Base-by-base conservation (phyloP, 2,888 invertebrate species). In the Notocelia uddmanniana region DNA sequence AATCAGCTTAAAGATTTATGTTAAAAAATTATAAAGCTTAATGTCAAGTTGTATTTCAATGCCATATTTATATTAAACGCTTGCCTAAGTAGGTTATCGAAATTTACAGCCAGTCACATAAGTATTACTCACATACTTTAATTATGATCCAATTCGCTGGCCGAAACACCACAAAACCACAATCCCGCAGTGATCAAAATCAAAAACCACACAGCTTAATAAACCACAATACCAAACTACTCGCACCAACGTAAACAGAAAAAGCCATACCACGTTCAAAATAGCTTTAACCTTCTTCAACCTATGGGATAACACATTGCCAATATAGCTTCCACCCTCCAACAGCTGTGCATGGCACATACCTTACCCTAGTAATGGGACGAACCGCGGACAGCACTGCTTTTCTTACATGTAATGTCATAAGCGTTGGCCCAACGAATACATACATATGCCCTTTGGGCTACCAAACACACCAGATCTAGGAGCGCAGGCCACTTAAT, bases 401-500 rank as follows among this genome's bases (percentile, higher is more conserved):
- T 5, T 34, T n/a, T n/a, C 34, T 21, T 21, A 37, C 37, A 48
- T 5, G 34, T 26, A 21, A 48, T 45, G 45, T 37, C 37, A 23
- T 37, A 21, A 37, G 21, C 10, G 37, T 23, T 34, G 3, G 15
- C n/a, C 5, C 37, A n/a, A 54, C 19, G 37, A 64, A 54, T 52
- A 60, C 45, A 5, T 23, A 37, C 52, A 6, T 52, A 21, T 64
- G 52, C 64, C 23, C 37, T 54, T 64, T 34, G 55, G 59, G n/a
- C 9, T n/a, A 26, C 58, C 58, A 52, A 74, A 74, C 57, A 68
- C 60, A 8, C 60, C 21, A 73, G 75, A 71, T 75, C 73, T 70
- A 75, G 69, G 72, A 73, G 55, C 73, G 75, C 74, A 74, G 76
- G 74, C 76, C 76, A 77, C 78, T 80, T 85, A 87, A 87, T 88